Evolutionary conservation across 2,888 invertebrate species (phyloP).

Genomic region (Xestia xanthographa): DNA sequence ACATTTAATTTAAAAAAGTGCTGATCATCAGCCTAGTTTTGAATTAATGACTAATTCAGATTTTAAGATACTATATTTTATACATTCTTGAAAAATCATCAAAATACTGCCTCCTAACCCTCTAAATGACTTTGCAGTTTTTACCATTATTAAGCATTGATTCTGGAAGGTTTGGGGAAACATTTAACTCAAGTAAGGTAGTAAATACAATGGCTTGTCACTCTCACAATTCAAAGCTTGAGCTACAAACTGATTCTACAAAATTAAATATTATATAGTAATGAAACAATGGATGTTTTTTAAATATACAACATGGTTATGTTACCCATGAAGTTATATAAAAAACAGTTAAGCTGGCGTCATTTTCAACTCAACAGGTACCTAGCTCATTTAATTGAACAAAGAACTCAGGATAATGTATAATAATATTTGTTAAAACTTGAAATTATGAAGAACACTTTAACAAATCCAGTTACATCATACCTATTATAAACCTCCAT

Average conservation of each 20-base stretch:
- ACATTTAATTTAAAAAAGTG: no score
- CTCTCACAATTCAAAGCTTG: background rate
- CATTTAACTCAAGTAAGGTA: background rate
- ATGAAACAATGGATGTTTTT: slow-evolving; percentile 9
- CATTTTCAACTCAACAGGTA: slow-evolving; percentile 16
- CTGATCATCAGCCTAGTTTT: no score
- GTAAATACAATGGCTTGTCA: background rate
- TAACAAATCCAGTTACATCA: slow-evolving; percentile 3
- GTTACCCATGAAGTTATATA: slow-evolving; percentile 8
- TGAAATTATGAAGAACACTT: background rate
- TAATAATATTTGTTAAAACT: background rate
- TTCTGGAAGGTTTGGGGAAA: background rate
- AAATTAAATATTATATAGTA: slow-evolving; percentile 17
- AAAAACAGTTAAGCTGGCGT: background rate
- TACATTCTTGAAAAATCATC: background rate
- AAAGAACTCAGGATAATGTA: background rate
- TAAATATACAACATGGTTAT: background rate
- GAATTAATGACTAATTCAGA: no score
- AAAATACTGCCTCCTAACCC: background rate
- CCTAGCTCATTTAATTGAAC: background rate
- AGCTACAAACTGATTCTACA: background rate
- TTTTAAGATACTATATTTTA: no score
- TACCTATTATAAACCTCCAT: background rate
- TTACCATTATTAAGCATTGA: background rate
- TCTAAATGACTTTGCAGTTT: background rate